Evolutionary conservation across 2,888 invertebrate genomes (phyloP), one percentile per base, ranked within the genome.

Genomic region (Antheraea assamensis): DNA sequence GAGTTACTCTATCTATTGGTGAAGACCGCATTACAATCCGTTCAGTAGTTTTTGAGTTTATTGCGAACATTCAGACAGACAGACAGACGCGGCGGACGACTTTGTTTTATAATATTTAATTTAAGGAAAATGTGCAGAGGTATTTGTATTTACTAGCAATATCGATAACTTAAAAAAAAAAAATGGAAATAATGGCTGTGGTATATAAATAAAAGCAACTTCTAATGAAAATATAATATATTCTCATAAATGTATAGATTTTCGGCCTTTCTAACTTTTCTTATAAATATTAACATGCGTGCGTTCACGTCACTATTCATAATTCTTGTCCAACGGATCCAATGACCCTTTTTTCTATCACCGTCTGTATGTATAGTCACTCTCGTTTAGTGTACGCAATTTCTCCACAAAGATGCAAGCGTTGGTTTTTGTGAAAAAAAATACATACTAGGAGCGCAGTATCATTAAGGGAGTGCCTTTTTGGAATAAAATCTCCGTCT

Each of bases 281-380:
- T 83, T 83, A 88, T 88, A 88, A 87, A 88, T 87, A 87, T 87
- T 84, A 85, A 85, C 87, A 81, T 82, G 72, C 71, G 72, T 74
- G 72, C 81, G 79, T 78, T 78, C 79, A 78, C 83, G 85, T 83
- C 80, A 82, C 83, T 83, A 87, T 88, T 88, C 88, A 88, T 87
- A 84, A 83, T 83, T 80, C 81, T 83, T 85, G 87, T 81, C 81
- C 76, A 77, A 74, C 55, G 76, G 73, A 73, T 27, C 30, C 75
- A 74, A 71, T 76, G 85, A 85, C 84, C 87, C 87, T 87, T 88
- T 88, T 87, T 87, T 86, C 35, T 70, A 71, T 55, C 42, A 17
- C 27, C 30, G 30, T 64, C 30, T 64, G 30, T 64, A 64, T 64
- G 30, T 64, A 64, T 30, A 64, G 61, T 64, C 35, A 35, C n/a